Conservation (phyloP, 2,113 vertebrate genomes). For the Carlito syrichta region DNA sequence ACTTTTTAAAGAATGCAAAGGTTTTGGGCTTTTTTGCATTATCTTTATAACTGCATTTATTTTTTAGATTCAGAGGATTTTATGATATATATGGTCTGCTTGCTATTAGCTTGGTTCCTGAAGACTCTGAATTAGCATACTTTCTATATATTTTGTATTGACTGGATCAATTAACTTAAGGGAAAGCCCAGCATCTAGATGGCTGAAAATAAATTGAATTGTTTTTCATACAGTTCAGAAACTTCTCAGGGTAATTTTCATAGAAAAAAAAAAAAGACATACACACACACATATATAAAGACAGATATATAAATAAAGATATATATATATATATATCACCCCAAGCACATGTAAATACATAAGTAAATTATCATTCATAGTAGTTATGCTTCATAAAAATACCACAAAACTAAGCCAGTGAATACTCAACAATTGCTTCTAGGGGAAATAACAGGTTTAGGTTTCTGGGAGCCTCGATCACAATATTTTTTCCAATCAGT, state of each 20-base stretch:
- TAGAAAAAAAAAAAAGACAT: background rate
- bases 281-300: accelerated
- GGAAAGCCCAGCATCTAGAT: too few relatives aligned
- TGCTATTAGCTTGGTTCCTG: background rate
- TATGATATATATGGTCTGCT: background rate
- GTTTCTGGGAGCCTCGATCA: background rate
- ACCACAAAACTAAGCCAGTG: background rate
- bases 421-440: background rate
- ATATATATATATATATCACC: too few relatives aligned
- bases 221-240: background rate
- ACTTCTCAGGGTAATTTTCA: background rate
- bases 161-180: background rate
- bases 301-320: accelerated
- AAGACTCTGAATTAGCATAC: background rate
- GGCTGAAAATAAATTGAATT: background rate
- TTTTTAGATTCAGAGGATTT: background rate
- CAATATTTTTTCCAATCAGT: background rate
- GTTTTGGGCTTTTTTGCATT: background rate
- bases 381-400: background rate
- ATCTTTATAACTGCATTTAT: background rate
- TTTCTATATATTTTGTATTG: background rate
- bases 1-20: background rate
- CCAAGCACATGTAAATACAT: background rate
- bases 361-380: background rate
- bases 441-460: background rate